These are phyloP conservation scores for Chrysotoxum bicinctum DNA, from an alignment of 2,888 invertebrate species.

Conservation along the genomic window DNA sequence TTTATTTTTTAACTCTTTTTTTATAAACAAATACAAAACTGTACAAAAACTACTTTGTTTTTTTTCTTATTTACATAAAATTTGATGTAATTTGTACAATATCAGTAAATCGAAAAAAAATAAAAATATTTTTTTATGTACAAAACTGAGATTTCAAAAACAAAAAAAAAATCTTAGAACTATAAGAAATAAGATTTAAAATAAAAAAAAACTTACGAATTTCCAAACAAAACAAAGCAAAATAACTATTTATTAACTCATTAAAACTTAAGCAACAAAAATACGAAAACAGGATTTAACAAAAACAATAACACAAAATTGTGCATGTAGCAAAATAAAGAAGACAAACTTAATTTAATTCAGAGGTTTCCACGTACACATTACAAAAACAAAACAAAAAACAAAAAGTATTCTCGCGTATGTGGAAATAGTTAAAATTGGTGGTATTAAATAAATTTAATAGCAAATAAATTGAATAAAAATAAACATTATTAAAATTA, in stretches of 20 bases:
- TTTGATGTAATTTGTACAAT: constrained; percentile 55
- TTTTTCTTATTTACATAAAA: constrained; percentile 20
- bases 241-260: constrained; percentile 30
- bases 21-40: constrained; percentile 36
- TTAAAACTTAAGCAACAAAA: constrained; percentile 49
- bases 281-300: constrained; percentile 66
- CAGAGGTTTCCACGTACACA: constrained; percentile 66
- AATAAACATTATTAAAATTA: constrained; percentile 42
- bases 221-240: constrained; percentile 40
- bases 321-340: constrained; percentile 54
- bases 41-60: constrained; percentile 44
- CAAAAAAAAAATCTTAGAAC: constrained; percentile 28
- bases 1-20: neutral
- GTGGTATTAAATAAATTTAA: constrained; percentile 72
- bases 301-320: constrained; percentile 58
- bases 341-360: constrained; percentile 70
- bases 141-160: constrained; percentile 46
- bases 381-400: constrained; percentile 26
- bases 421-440: constrained; percentile 70
- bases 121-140: constrained; percentile 58
- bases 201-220: constrained; percentile 63
- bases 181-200: constrained; percentile 51
- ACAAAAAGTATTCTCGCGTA: constrained; percentile 38
- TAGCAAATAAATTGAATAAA: constrained; percentile 64
- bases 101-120: constrained; percentile 50